A percentile compares a stretch with the other conserved stretches of the same genome.
Conservation (phyloP, 2,113 vertebrate species). For the Malurus elegans region DNA sequence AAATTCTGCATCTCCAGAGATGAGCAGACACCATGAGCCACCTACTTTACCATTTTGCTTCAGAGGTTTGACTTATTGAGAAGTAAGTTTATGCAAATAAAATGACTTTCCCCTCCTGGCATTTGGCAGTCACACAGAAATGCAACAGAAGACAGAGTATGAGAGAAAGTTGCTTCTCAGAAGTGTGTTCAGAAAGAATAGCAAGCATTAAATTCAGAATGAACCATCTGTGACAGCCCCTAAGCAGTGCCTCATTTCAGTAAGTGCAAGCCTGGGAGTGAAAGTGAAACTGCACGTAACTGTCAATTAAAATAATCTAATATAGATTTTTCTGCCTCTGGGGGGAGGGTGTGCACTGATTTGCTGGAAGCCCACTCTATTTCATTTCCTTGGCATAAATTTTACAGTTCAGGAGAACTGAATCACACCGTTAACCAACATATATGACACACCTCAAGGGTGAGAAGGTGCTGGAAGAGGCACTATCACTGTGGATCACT, state of each 20-base stretch:
- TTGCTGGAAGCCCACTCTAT: not conserved
- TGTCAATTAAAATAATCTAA: constrained; percentile 42
- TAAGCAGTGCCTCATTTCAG: not conserved
- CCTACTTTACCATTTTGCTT: not conserved
- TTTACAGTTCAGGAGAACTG: not conserved
- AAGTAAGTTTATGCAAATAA: not conserved
- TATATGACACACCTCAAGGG: not conserved
- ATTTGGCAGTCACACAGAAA: not conserved
- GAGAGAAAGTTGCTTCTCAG: not conserved
- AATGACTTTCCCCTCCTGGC: not conserved
- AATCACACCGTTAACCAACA: not conserved
- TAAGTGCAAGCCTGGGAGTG: not conserved
- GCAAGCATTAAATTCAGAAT: not conserved
- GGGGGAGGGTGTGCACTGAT: not conserved
- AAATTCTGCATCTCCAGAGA: not conserved
- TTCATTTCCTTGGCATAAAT: not conserved
- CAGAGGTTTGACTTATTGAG: not conserved
- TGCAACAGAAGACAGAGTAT: not conserved
- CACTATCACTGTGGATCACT: not conserved
- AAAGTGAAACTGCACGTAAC: not conserved
- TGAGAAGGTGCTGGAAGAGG: not conserved
- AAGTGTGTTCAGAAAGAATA: not conserved
- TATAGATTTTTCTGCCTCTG: not conserved
- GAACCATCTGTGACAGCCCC: not conserved
- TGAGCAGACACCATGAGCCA: not conserved